A percentile compares a stretch with the other conserved stretches of the same genome.
phyloP scores from a whole-genome alignment of 2,113 vertebrate species.

The Anthoscopus minutus region DNA sequence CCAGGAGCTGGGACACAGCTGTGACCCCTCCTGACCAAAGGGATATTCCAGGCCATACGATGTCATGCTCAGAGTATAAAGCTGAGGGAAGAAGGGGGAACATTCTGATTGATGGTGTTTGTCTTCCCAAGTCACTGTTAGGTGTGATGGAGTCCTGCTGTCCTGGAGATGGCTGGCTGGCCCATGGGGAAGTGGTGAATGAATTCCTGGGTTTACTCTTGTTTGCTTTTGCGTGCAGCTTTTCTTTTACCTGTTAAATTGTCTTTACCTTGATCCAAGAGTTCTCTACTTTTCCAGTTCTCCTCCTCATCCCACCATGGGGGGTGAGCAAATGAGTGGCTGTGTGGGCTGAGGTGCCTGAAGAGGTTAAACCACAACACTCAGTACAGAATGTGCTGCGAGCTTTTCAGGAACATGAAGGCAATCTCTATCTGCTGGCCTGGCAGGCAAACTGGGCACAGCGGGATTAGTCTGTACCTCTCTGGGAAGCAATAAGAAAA shows the following conservation, averaged over 20 bases:
- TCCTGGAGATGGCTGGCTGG: not conserved
- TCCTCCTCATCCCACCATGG: not conserved
- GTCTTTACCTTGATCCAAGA: not conserved
- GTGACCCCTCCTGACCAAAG: not conserved
- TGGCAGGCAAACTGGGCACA: not conserved
- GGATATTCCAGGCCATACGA: not conserved
- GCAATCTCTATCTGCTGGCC: not conserved
- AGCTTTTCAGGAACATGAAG: not conserved
- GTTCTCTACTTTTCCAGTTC: not conserved
- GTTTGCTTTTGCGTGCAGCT: not conserved
- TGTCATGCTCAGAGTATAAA: not conserved
- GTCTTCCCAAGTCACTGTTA: rapidly evolving
- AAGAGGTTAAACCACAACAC: not conserved
- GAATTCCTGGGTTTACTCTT: not conserved
- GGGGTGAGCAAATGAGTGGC: not conserved
- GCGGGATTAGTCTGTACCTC: not conserved
- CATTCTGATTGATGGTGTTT: not conserved
- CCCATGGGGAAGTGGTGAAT: not conserved
- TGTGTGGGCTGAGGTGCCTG: not conserved
- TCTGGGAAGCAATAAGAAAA: not conserved
- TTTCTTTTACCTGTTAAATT: not conserved
- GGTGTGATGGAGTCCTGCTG: not conserved
- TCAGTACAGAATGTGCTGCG: not conserved
- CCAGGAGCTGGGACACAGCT: not conserved
- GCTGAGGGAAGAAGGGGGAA: not conserved